These are phyloP conservation scores for Furcula furcula DNA, from an alignment of 2,888 invertebrate genomes.

Conservation along the genomic window DNA sequence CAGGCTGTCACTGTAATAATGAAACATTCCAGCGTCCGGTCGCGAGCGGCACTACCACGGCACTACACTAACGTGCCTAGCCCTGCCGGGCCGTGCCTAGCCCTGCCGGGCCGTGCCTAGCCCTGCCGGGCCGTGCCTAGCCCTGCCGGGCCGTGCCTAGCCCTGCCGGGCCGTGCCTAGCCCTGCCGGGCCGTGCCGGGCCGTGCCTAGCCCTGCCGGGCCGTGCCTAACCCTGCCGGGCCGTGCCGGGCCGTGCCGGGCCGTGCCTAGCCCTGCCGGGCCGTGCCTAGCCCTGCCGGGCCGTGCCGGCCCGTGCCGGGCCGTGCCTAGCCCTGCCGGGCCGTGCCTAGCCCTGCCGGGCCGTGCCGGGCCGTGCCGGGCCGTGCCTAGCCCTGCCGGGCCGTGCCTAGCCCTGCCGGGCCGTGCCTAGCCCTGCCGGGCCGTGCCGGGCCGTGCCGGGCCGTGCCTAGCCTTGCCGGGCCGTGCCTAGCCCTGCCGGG, in stretches of 20 bases:
- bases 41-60: too few relatives aligned
- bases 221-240: constrained; percentile 4
- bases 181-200: constrained; percentile 56
- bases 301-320: constrained; percentile 53
- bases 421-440: constrained; percentile 4
- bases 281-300: constrained; percentile 44
- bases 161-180: constrained; percentile 2
- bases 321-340: too few relatives aligned
- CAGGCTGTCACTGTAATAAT: constrained; percentile 33
- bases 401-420: too few relatives aligned
- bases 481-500: constrained; percentile 44
- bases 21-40: constrained; percentile 38
- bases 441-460: constrained; percentile 2
- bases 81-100: constrained; percentile 3
- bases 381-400: constrained; percentile 3
- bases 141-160: constrained; percentile 4
- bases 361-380: constrained; percentile 2
- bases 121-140: constrained; percentile 1
- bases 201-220: too few relatives aligned
- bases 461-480: constrained; percentile 3
- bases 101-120: constrained; percentile 3
- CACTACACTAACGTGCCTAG: too few relatives aligned
- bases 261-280: constrained; percentile 3
- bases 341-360: constrained; percentile 4
- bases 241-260: constrained; percentile 2